phyloP scores from a whole-genome alignment of 2,113 vertebrate genomes.

The Actenoides hombroni region DNA sequence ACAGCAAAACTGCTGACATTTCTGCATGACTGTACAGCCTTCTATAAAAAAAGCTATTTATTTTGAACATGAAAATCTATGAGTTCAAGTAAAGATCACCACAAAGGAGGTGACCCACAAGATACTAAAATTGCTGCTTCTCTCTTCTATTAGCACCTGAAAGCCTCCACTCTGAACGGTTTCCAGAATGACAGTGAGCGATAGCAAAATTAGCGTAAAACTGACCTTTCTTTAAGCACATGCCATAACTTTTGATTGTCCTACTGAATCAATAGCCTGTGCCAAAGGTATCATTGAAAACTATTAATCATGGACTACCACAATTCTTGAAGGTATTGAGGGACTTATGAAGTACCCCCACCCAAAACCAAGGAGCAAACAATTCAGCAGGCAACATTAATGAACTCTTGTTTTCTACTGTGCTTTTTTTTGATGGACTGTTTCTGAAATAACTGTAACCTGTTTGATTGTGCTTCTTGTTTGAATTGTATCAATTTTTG shows the following conservation, averaged over 20 bases:
- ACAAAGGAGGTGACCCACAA: slow-evolving; percentile 47
- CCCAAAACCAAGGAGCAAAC: neutral
- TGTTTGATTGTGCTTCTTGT: neutral
- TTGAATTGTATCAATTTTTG: neutral
- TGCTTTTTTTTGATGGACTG: neutral
- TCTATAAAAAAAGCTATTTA: slow-evolving; percentile 30
- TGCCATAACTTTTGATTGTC: neutral
- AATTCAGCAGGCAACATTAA: neutral
- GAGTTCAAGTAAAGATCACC: slow-evolving; percentile 43
- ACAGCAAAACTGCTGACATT: slow-evolving; percentile 35
- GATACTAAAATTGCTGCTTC: slow-evolving; percentile 20
- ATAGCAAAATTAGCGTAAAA: slow-evolving; percentile 23
- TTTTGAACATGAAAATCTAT: slow-evolving; percentile 48
- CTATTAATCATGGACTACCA: neutral
- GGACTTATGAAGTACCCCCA: neutral
- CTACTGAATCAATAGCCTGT: neutral
- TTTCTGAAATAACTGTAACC: neutral
- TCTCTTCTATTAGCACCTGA: slow-evolving; percentile 37
- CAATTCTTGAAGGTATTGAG: neutral
- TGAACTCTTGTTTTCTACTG: neutral
- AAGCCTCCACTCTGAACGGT: neutral
- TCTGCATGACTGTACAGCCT: slow-evolving; percentile 20
- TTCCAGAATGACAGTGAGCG: neutral
- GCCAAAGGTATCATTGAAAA: neutral
- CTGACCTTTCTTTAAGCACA: neutral